Evolutionary conservation across 2,888 invertebrate genomes (phyloP), one percentile per base, ranked within the genome.

Genomic region (Macrosiphum euphorbiae): DNA sequence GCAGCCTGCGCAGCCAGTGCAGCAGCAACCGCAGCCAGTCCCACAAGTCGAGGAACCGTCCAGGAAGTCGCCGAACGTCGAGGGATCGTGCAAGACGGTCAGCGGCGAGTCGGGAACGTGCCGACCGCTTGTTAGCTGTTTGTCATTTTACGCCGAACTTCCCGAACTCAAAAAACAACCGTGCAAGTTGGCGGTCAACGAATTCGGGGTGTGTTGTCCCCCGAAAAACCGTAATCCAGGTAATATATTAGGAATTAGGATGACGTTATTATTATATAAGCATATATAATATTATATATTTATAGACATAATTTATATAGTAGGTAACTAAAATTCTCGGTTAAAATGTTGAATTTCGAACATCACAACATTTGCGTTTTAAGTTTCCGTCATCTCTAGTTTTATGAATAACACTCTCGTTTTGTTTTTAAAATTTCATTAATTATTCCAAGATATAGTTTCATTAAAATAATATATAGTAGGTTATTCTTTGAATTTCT

Each of bases 141-240:
- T 95, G 94, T 95, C 95, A 11, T 95, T 96, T 95, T 96, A 95
- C 95, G 95, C 95, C 1, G 95, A 96, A 92, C 94, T 96, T 35
- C 95, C 95, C 1, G 95, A 95, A 90, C 94, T 96, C 61, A 95
- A 95, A 88, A 95, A 95, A 89, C 95, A 95, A 91, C 95, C 96
- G 3, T 96, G 96, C 94, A 95, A 95, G 16, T 95, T 96, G 41
- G 94, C 94, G 26, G 94, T 91, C 88, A 95, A 94, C 92, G 95
- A 95, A 92, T 95, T 95, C 50, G 96, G 96, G 10, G 96, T 96
- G 11, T 96, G 96, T 94, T 96, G 96, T 90, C 96, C 96, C 0
- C 8, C 35, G 10, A 94, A 88, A 94, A 94, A 28, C 24, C 84
- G 47, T 8, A 85, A 92, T 35, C 89, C 94, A 50, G 94, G 94